Evolutionary conservation across 1,140 invertebrate genomes (phyloP), one percentile per base, ranked within the genome.

Genomic region (Augochlora pura): DNA sequence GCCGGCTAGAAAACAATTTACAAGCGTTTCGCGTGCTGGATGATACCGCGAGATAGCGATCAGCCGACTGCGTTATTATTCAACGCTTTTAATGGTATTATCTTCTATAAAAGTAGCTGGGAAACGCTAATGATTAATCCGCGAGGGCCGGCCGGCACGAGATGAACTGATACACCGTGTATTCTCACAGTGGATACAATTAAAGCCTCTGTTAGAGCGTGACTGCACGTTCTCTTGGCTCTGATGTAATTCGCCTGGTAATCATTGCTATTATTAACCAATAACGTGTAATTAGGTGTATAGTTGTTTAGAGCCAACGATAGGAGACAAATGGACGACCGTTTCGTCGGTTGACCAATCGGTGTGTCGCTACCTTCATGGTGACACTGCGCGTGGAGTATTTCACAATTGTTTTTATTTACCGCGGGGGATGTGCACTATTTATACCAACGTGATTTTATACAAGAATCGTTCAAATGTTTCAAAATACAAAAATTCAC

Each of bases 181-280:
- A 72, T 80, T 76, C 80, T 82, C 74, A 77, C 80, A 86, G 78
- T 63, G 80, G 70, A 65, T 77, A 85, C 79, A 86, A 86, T 85
- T 86, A 85, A 86, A 79, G 66, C 59, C 84, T 81, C 83, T 78
- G 84, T 85, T 85, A 78, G 75, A 85, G 71, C 70, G 32, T 59
- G 25, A 46, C 83, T 74, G 59, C 68, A 27, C 78, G 23, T 60
- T 52, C 49, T 32, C 63, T 42, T 54, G 8, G 25, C 65, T 78
- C 83, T 85, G 68, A 75, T 76, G 84, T 76, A 73, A 84, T 84
- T 81, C 73, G 74, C 67, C 66, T 60, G 49, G 81, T 86, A 86
- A 86, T 86, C 81, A 86, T 86, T 69, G 80, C 66, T 76, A 86
- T 86, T 86, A 86, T 86, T 85, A 80, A 86, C 81, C 85, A 85